Conservation (phyloP, 2,797 vertebrate species). For the Decapterus maruadsi region DNA sequence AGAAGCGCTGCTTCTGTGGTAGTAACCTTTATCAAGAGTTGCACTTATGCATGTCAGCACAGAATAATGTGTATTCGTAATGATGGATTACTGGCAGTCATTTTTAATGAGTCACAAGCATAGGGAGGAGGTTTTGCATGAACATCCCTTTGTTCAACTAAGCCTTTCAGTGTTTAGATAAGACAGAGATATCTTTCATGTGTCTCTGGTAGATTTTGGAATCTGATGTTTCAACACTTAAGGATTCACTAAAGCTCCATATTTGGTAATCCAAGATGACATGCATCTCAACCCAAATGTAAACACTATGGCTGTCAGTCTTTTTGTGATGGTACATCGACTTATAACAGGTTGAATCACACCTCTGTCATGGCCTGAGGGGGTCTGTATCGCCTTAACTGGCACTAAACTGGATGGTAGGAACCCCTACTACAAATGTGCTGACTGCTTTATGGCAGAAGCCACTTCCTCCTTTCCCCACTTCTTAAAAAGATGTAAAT, state of each 20-base stretch:
- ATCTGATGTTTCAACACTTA: conserved; percentile 12
- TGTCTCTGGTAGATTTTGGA: not conserved
- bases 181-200: not conserved
- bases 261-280: too few relatives aligned
- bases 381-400: too few relatives aligned
- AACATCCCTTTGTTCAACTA: conserved; percentile 33
- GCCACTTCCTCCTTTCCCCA: too few relatives aligned
- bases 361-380: too few relatives aligned
- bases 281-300: too few relatives aligned
- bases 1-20: not conserved
- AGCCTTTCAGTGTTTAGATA: conserved; percentile 23
- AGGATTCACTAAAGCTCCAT: not conserved
- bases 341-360: too few relatives aligned
- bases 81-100: conserved; percentile 2
- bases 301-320: too few relatives aligned
- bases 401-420: too few relatives aligned
- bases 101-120: conserved; percentile 12
- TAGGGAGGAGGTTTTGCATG: conserved; percentile 24
- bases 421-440: too few relatives aligned
- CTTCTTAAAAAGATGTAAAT: too few relatives aligned
- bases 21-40: conserved; percentile 22
- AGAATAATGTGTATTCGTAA: conserved; percentile 1
- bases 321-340: too few relatives aligned
- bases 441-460: too few relatives aligned
- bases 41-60: not conserved